These are phyloP conservation scores for Plemyria rubiginata DNA, from an alignment of 2,888 invertebrate genomes.

Conservation along the genomic window DNA sequence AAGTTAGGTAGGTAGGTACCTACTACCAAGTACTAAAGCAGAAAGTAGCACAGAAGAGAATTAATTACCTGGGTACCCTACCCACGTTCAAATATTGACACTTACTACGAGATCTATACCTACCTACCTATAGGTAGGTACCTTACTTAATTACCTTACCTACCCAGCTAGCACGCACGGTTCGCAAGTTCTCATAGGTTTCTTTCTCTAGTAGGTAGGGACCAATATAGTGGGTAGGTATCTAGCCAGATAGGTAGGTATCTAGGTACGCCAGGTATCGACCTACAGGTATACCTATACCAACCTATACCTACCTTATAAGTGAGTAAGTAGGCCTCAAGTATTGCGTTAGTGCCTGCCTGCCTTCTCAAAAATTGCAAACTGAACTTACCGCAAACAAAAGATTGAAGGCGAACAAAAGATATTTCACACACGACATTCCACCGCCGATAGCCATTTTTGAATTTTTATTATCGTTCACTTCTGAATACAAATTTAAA, in stretches of 20 bases:
- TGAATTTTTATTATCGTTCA: conserved; percentile 54
- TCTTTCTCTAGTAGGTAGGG: neutral
- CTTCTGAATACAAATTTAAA: conserved; percentile 50
- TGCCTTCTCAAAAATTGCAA: conserved; percentile 9
- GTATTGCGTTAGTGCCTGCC: neutral
- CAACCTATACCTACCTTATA: too few species aligned
- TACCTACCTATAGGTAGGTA: neutral
- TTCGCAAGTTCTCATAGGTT: too few species aligned
- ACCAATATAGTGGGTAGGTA: too few species aligned
- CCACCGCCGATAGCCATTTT: conserved; percentile 91
- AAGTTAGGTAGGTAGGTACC: too few species aligned
- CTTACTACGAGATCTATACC: too few species aligned
- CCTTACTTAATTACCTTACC: too few species aligned
- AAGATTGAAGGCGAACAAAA: conserved; percentile 94
- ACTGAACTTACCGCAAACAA: conserved; percentile 95
- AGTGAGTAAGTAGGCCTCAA: too few species aligned
- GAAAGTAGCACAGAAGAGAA: neutral
- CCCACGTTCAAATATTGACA: neutral
- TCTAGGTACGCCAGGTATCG: too few species aligned
- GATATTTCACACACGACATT: conserved; percentile 95
- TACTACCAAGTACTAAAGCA: too few species aligned
- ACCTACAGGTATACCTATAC: conserved; percentile 1
- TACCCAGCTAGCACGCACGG: neutral
- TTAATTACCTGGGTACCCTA: neutral
- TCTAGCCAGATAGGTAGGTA: too few species aligned